A percentile compares a stretch with the other conserved stretches of the same genome.
Conservation (phyloP, 2,888 invertebrate species). For the Apomyelois bistriatella region DNA sequence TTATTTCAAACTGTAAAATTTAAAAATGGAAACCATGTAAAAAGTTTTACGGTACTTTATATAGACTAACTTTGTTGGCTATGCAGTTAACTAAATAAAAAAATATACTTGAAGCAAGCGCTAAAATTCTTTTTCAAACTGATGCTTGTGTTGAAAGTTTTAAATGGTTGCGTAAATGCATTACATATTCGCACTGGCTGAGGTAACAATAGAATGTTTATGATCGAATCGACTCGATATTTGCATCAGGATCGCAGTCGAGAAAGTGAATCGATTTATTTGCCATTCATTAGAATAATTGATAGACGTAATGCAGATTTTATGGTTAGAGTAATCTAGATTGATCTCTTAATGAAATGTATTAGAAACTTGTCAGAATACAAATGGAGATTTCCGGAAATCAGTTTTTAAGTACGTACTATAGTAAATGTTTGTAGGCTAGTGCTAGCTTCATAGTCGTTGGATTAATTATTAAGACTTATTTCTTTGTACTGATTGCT, state of each 20-base stretch:
- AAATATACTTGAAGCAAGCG: too few relatives aligned
- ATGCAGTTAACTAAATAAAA: too few relatives aligned
- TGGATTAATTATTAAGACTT: too few relatives aligned
- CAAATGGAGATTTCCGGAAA: not conserved
- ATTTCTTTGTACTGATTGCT: too few relatives aligned
- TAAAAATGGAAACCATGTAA: too few relatives aligned
- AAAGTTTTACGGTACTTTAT: too few relatives aligned
- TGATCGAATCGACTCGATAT: not conserved
- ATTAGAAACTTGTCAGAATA: not conserved
- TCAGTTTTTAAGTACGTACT: not conserved
- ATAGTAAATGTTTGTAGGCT: too few relatives aligned
- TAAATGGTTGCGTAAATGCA: not conserved
- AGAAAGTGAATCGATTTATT: constrained; percentile 3
- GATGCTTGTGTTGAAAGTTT: too few relatives aligned
- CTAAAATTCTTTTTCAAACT: not conserved
- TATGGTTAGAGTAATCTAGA: not conserved
- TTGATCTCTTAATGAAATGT: not conserved
- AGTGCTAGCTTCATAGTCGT: too few relatives aligned
- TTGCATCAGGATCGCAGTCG: not conserved
- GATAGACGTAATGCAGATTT: not conserved
- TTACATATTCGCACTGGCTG: not conserved
- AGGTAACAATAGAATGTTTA: not conserved
- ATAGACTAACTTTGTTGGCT: too few relatives aligned
- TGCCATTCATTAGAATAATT: not conserved
- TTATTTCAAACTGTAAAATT: too few relatives aligned